phyloP scores from a whole-genome alignment of 2,888 invertebrate species.

The Eulithis testata region DNA sequence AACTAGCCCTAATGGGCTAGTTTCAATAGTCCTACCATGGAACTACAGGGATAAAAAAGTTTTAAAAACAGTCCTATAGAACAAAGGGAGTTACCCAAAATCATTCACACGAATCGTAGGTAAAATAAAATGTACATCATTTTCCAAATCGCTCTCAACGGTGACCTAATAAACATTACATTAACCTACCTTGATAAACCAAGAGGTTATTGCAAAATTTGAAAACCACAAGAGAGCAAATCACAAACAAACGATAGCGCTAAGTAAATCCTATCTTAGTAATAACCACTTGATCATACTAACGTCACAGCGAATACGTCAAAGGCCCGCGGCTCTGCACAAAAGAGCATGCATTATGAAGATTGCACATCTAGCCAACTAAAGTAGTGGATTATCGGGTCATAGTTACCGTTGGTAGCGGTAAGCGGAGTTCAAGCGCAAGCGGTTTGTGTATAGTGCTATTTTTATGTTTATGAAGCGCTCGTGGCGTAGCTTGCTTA shows the following conservation, averaged over 20 bases:
- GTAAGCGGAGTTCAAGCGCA: conserved; percentile 22
- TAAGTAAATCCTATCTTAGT: conserved; percentile 39
- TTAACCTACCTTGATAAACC: background rate
- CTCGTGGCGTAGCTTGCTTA: too few relatives aligned
- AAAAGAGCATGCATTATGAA: conserved; percentile 83
- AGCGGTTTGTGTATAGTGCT: conserved; percentile 13
- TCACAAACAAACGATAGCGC: conserved; percentile 37
- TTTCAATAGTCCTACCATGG: too few relatives aligned
- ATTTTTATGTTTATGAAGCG: too few relatives aligned
- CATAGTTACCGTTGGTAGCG: conserved; percentile 29
- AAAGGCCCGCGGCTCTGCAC: conserved; percentile 56
- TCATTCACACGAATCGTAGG: too few relatives aligned
- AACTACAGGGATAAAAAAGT: too few relatives aligned
- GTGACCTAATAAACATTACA: conserved; percentile 1
- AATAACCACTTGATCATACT: conserved; percentile 43
- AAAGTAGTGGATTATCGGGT: conserved; percentile 62
- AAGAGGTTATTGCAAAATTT: background rate
- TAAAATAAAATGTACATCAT: too few relatives aligned
- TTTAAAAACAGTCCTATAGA: too few relatives aligned
- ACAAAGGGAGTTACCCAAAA: too few relatives aligned
- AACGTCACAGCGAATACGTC: conserved; percentile 48
- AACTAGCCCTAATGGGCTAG: too few relatives aligned
- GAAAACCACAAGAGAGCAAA: background rate
- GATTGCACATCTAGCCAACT: conserved; percentile 82
- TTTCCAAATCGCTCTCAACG: background rate